phyloP scores from a whole-genome alignment of 2,113 vertebrate genomes.

The Lonchura striata region DNA sequence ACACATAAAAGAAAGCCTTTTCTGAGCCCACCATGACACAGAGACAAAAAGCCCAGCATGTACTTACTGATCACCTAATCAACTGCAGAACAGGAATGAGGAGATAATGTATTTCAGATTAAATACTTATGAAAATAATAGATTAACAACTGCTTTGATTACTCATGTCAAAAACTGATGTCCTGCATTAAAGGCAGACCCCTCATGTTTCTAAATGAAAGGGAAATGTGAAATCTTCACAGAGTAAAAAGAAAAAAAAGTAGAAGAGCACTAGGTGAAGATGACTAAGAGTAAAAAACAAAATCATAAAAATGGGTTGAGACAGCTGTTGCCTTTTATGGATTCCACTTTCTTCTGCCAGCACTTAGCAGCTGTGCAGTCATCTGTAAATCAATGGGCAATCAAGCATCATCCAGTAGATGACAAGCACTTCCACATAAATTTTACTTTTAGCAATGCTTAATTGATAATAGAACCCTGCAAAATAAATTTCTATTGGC shows the following conservation, averaged over 20 bases:
- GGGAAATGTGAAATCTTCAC: not conserved
- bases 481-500: not conserved
- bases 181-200: not conserved
- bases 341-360: not conserved
- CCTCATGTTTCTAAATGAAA: not conserved
- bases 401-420: not conserved
- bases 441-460: not conserved
- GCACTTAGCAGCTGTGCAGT: not conserved
- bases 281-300: not conserved
- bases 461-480: not conserved
- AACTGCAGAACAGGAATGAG: not conserved
- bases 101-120: not conserved
- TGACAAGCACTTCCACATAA: not conserved
- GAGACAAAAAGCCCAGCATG: not conserved
- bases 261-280: not conserved
- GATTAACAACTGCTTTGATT: not conserved
- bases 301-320: not conserved
- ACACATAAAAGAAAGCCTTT: not conserved
- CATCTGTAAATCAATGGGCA: not conserved
- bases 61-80: not conserved
- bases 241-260: not conserved
- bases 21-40: not conserved
- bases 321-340: not conserved
- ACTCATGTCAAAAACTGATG: not conserved
- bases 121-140: not conserved